A percentile compares a stretch with the other conserved stretches of the same genome.
Evolutionary conservation across 53 echinoderm and acorn worm genomes (phyloP).

Genomic region (Patiria pectinifera): DNA sequence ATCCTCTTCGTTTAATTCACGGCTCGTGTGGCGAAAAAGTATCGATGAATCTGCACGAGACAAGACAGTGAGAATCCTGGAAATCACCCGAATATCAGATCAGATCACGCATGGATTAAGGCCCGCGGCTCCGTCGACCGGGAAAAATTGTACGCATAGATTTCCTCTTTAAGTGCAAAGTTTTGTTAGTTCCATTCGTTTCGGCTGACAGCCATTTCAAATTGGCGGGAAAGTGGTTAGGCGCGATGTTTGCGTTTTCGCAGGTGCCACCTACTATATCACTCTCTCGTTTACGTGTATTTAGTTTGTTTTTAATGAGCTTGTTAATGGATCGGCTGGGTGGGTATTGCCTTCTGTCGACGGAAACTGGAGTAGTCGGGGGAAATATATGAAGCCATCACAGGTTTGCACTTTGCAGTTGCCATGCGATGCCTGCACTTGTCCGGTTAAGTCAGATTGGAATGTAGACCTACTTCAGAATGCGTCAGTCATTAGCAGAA

Average conservation of each 20-base stretch:
- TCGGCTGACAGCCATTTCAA: background rate
- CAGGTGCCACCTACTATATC: background rate
- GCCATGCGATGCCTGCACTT: background rate
- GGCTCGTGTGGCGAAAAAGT: background rate
- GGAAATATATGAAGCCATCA: background rate
- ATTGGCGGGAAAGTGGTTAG: constrained; percentile 6
- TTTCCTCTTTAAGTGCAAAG: background rate
- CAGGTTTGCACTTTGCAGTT: background rate
- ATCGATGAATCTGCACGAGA: background rate
- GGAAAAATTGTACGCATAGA: background rate
- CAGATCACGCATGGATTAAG: background rate
- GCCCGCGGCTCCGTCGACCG: background rate
- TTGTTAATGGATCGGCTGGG: background rate
- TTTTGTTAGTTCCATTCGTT: background rate
- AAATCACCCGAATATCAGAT: background rate
- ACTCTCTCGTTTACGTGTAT: background rate
- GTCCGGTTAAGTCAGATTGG: too few relatives aligned
- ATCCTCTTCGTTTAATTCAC: background rate
- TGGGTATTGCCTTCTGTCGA: background rate
- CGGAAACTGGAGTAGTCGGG: background rate
- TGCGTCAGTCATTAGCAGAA: too few relatives aligned
- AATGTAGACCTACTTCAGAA: too few relatives aligned
- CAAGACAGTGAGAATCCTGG: background rate
- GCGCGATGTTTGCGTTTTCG: constrained; percentile 13
- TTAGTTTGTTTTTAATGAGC: background rate